Base-by-base conservation (phyloP, 1,140 invertebrate genomes). In the Hyphantria cunea region DNA sequence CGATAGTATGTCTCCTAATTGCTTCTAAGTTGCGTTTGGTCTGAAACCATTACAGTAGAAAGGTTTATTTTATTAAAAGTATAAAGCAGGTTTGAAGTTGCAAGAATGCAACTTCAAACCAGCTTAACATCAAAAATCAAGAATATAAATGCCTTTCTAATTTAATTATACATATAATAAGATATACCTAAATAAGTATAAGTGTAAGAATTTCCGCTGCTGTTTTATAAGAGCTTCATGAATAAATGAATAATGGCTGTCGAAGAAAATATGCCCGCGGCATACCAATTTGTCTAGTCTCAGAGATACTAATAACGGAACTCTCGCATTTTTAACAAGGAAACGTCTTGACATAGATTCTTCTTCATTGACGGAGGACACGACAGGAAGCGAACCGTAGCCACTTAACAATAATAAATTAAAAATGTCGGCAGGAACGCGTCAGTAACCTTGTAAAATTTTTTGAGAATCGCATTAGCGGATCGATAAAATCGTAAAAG, bases 191-290 rank as follows among this genome's bases (percentile, higher is more conserved):
- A n/a, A n/a, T n/a, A n/a, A n/a, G n/a, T n/a, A n/a, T n/a, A n/a
- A n/a, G n/a, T n/a, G n/a, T n/a, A 75, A 76, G 79, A 37, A 80
- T 77, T 83, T 71, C 72, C 69, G 68, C 63, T 54, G 65, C 63
- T 73, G 69, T 67, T 78, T 78, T 78, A 82, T 74, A 80, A 68
- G 78, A 74, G 74, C 65, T 65, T 78, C 77, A 86, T 88, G 85
- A 88, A 88, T 86, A 85, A 86, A 89, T 87, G 86, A 89, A 86
- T 85, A 87, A 89, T 87, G 74, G 76, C 82, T 76, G 80, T 79
- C 76, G 80, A 78, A 74, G 64, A 68, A 74, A 72, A 80, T 71
- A 71, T 77, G 81, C 78, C 69, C 54, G 72, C 77, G 79, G 86
- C 80, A 89, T 86, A 89, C 84, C 78, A 86, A 89, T 86, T 81